phyloP scores from a whole-genome alignment of 2,888 invertebrate species.

The Phengaris alcon region DNA sequence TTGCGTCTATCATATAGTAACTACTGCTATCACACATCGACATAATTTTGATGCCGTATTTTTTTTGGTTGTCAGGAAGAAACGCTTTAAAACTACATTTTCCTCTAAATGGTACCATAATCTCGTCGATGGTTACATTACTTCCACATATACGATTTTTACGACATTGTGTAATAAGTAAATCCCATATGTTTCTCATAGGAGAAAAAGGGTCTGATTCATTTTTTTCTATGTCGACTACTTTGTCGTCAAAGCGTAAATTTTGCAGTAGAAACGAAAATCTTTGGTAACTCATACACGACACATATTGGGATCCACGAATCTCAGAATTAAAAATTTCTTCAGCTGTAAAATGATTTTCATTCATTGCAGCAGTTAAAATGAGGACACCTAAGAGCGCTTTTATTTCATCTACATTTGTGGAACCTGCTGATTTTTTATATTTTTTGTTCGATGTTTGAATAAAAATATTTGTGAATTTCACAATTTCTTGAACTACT shows the following conservation, averaged over 20 bases:
- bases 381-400: constrained; percentile 36
- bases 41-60: constrained; percentile 6
- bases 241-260: neutral
- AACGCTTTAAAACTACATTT: constrained; percentile 2
- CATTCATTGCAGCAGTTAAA: constrained; percentile 37
- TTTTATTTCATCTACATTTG: constrained; percentile 32
- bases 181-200: constrained; percentile 7
- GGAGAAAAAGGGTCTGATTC: constrained; percentile 1
- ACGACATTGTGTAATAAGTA: constrained; percentile 12
- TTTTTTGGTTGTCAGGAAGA: constrained; percentile 1
- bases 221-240: neutral
- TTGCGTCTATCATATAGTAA: constrained; percentile 13
- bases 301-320: constrained; percentile 6
- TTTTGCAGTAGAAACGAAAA: constrained; percentile 29
- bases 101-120: constrained; percentile 14
- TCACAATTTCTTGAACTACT: constrained; percentile 33
- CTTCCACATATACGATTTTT: neutral
- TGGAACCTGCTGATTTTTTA: constrained; percentile 15
- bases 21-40: constrained; percentile 8
- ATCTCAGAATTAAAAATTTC: constrained; percentile 37
- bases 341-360: constrained; percentile 39
- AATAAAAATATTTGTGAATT: constrained; percentile 32
- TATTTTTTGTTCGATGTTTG: constrained; percentile 31
- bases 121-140: constrained; percentile 5
- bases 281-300: constrained; percentile 20